Evolutionary conservation across 1,140 invertebrate species (phyloP).

Genomic region (Aphelinus atriplicis): DNA sequence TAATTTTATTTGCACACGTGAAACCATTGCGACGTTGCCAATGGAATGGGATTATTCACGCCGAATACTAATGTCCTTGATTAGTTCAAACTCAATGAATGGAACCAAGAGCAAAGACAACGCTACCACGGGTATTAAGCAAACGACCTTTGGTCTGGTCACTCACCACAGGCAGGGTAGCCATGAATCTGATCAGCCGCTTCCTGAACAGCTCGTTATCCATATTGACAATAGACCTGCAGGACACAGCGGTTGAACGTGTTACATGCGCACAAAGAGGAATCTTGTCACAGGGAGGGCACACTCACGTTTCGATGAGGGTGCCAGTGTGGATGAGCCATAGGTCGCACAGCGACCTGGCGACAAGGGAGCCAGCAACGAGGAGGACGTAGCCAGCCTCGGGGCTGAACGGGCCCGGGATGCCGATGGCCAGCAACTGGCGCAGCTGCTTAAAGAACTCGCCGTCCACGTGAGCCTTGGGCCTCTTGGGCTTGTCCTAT

Average conservation of each 20-base stretch:
- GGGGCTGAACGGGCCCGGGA: conserved; percentile 79
- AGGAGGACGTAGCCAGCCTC: conserved; percentile 84
- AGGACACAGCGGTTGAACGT: conserved; percentile 51
- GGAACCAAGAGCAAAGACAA: no score
- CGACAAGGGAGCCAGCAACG: conserved; percentile 83
- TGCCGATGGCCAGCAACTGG: conserved; percentile 81
- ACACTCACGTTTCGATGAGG: conserved; percentile 85
- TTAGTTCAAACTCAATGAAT: no score
- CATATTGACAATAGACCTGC: conserved; percentile 91
- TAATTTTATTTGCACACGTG: no score
- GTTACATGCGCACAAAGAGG: no score
- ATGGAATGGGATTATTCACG: no score
- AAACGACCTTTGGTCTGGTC: background rate
- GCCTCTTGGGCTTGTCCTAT: conserved; percentile 71
- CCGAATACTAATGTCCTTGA: no score
- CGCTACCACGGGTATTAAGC: no score
- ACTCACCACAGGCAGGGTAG: conserved; percentile 84
- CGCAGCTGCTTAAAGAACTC: conserved; percentile 84
- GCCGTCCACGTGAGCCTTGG: conserved; percentile 87
- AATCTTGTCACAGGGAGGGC: background rate
- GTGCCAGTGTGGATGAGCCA: conserved; percentile 97
- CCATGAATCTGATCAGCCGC: conserved; percentile 80
- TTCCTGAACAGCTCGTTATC: conserved; percentile 80
- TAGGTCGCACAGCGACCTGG: conserved; percentile 93
- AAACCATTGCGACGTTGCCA: no score